Evolutionary conservation across 1,140 invertebrate species (phyloP).

Genomic region (Lasioglossum albipes): DNA sequence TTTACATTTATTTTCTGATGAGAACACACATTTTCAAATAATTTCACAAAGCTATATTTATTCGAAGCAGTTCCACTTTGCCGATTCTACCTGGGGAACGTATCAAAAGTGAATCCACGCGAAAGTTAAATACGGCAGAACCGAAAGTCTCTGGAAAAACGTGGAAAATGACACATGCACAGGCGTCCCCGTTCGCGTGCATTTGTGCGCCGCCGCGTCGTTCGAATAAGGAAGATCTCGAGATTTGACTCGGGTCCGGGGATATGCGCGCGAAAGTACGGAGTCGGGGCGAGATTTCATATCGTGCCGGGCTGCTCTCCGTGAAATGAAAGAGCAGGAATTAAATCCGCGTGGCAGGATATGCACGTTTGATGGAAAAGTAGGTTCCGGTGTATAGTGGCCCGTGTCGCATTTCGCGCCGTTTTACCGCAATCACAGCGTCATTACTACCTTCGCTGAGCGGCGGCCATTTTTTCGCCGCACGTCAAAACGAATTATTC

Average conservation of each 20-base stretch:
- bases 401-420: constrained; percentile 1
- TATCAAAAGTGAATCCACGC: not conserved
- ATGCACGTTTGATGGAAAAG: not conserved
- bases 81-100: too few species aligned
- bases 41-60: too few species aligned
- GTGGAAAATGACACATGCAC: constrained; percentile 23
- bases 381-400: not conserved
- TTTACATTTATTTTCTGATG: too few species aligned
- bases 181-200: not conserved
- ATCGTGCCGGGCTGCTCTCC: constrained; percentile 21
- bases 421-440: not conserved
- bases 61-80: too few species aligned
- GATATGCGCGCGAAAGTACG: constrained; percentile 19
- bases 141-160: not conserved
- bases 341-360: constrained; percentile 43
- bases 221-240: constrained; percentile 25
- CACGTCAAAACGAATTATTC: not conserved
- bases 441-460: not conserved
- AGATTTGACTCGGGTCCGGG: constrained; percentile 6
- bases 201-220: constrained; percentile 4
- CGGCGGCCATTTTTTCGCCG: not conserved
- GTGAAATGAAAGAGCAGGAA: constrained; percentile 46
- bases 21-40: too few species aligned
- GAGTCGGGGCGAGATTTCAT: constrained; percentile 31
- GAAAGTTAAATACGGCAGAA: not conserved